Conservation (phyloP, 1,140 invertebrate species). For the Polyergus mexicanus region DNA sequence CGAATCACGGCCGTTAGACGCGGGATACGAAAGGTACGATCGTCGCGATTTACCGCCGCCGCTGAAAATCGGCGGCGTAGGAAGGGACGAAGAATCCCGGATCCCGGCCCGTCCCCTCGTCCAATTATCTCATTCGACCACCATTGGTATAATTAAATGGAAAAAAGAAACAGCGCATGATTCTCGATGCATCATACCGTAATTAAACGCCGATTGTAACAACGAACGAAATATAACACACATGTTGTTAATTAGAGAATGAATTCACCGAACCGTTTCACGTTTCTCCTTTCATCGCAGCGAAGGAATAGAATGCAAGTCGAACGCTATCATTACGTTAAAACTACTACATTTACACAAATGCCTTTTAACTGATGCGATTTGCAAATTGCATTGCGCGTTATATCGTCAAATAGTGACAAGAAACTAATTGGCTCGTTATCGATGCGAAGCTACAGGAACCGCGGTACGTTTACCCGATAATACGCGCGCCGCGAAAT, state of each 20-base stretch:
- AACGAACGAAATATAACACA: slow-evolving; percentile 47
- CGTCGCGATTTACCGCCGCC: slow-evolving; percentile 30
- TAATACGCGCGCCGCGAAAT: slow-evolving; percentile 12
- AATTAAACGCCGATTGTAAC: background rate
- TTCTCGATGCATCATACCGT: background rate
- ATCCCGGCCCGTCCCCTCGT: slow-evolving; percentile 12
- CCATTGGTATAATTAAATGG: slow-evolving; percentile 61
- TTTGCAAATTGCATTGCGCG: slow-evolving; percentile 31
- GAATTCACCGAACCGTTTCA: background rate
- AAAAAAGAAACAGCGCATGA: slow-evolving; percentile 54
- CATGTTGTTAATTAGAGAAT: slow-evolving; percentile 57
- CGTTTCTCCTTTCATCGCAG: background rate
- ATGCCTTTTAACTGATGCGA: slow-evolving; percentile 49
- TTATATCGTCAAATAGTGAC: slow-evolving; percentile 63
- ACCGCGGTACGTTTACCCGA: slow-evolving; percentile 32
- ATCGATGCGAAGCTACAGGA: slow-evolving; percentile 64
- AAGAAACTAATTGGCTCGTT: slow-evolving; percentile 73
- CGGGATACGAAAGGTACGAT: slow-evolving; percentile 26
- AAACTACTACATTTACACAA: background rate
- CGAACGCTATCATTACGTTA: background rate
- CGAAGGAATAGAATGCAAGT: background rate
- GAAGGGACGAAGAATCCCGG: background rate
- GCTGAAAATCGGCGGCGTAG: slow-evolving; percentile 27
- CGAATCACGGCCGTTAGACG: slow-evolving; percentile 67
- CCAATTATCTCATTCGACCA: slow-evolving; percentile 72